phyloP scores from a whole-genome alignment of 2,113 vertebrate species.

The Dunckerocampus dactyliophorus region DNA sequence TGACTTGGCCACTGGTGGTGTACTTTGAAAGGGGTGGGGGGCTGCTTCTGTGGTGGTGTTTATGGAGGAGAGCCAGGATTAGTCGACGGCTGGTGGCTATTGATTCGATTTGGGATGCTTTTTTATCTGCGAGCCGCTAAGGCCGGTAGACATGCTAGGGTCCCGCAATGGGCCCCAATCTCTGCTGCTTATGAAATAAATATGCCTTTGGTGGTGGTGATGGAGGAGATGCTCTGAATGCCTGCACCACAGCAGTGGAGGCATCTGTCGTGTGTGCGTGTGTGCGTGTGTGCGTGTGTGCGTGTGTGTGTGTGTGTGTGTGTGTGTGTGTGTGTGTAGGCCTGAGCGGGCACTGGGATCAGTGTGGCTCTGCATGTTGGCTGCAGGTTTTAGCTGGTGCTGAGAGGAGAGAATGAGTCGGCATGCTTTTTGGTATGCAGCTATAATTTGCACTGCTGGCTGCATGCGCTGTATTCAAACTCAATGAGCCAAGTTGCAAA shows the following conservation, averaged over 20 bases:
- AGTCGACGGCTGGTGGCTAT: slow-evolving; percentile 64
- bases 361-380: slow-evolving; percentile 50
- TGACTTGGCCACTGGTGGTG: slow-evolving; percentile 42
- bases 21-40: slow-evolving; percentile 10
- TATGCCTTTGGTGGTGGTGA: slow-evolving; percentile 64
- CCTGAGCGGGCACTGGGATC: slow-evolving; percentile 56
- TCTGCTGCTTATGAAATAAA: slow-evolving; percentile 64
- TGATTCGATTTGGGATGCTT: slow-evolving; percentile 72
- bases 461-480: slow-evolving; percentile 16
- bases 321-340: slow-evolving; percentile 61
- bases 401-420: slow-evolving; percentile 49
- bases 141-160: slow-evolving; percentile 57
- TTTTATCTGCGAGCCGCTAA: slow-evolving; percentile 63
- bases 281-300: slow-evolving; percentile 59
- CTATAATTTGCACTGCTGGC: slow-evolving; percentile 28
- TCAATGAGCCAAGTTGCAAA: not conserved
- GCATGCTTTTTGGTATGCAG: slow-evolving; percentile 40
- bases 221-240: slow-evolving; percentile 62
- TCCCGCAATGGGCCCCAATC: slow-evolving; percentile 62
- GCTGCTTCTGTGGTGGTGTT: slow-evolving; percentile 48
- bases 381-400: slow-evolving; percentile 58
- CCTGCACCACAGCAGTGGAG: slow-evolving; percentile 59
- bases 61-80: slow-evolving; percentile 62
- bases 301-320: slow-evolving; percentile 60
- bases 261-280: slow-evolving; percentile 65